Conservation (phyloP, 2,113 vertebrate genomes). For the Crypturellus undulatus region DNA sequence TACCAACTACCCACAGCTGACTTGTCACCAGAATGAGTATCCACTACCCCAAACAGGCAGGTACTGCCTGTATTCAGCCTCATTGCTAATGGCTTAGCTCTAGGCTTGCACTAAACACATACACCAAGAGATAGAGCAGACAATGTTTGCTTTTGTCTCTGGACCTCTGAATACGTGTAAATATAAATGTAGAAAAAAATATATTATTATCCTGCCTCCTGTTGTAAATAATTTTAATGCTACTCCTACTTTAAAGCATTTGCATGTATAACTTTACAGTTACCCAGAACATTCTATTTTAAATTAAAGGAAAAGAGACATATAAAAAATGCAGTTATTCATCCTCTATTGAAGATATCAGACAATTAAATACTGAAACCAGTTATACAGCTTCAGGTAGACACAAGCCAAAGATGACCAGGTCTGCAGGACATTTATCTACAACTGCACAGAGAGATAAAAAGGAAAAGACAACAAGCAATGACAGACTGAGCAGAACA, state of each 20-base stretch:
- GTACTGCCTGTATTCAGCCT: neutral
- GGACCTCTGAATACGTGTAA: neutral
- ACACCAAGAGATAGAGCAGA: neutral
- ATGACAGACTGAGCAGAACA: neutral
- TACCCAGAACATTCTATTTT: neutral
- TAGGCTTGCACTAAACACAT: neutral
- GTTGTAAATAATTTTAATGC: neutral
- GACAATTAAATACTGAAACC: neutral
- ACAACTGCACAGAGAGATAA: neutral
- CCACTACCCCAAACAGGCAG: accelerated
- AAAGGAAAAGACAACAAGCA: neutral
- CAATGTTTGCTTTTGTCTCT: neutral
- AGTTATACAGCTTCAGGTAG: neutral
- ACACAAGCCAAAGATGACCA: neutral
- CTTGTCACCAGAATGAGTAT: neutral
- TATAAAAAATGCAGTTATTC: neutral
- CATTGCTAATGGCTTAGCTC: neutral
- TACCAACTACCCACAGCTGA: neutral
- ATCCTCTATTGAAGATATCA: neutral
- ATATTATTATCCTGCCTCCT: neutral
- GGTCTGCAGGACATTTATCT: neutral
- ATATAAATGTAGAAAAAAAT: neutral
- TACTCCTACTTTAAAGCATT: neutral
- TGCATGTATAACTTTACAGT: neutral
- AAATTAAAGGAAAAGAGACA: neutral